These are phyloP conservation scores for Cheilosia impressa DNA, from an alignment of 2,888 invertebrate species.

Conservation along the genomic window DNA sequence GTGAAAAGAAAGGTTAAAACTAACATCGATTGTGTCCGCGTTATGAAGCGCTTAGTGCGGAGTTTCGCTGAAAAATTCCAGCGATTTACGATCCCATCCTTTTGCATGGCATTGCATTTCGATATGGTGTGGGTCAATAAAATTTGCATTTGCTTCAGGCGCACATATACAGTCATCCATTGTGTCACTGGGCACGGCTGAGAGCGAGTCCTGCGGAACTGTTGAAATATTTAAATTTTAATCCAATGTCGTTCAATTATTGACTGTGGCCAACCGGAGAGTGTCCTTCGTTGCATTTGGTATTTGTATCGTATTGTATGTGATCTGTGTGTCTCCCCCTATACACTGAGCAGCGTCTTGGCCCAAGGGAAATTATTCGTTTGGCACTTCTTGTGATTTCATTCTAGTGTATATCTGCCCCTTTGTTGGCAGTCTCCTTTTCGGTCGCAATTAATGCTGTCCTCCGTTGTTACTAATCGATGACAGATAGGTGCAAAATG, in stretches of 20 bases:
- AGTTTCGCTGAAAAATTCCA: slow-evolving; percentile 54
- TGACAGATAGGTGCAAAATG: slow-evolving; percentile 49
- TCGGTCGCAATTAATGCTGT: slow-evolving; percentile 61
- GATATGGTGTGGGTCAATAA: slow-evolving; percentile 52
- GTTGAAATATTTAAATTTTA: slow-evolving; percentile 75
- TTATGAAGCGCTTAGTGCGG: slow-evolving; percentile 53
- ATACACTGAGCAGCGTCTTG: slow-evolving; percentile 24
- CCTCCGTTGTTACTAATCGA: slow-evolving; percentile 64
- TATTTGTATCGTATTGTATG: neutral
- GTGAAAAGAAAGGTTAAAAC: slow-evolving; percentile 70
- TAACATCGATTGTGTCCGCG: slow-evolving; percentile 50
- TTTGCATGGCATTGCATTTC: slow-evolving; percentile 59
- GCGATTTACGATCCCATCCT: slow-evolving; percentile 70
- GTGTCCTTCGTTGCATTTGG: slow-evolving; percentile 66
- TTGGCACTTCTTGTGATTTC: slow-evolving; percentile 52
- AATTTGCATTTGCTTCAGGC: slow-evolving; percentile 61
- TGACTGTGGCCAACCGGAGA: slow-evolving; percentile 67
- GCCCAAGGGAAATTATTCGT: slow-evolving; percentile 73
- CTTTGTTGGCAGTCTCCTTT: neutral
- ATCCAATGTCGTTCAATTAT: slow-evolving; percentile 74
- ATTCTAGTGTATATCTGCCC: neutral
- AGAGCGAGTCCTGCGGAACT: slow-evolving; percentile 43
- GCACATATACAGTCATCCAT: slow-evolving; percentile 47
- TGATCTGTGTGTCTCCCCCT: slow-evolving; percentile 21
- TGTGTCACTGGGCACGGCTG: slow-evolving; percentile 40